These are phyloP conservation scores for Intellagama lesueurii DNA, from an alignment of 2,797 vertebrate genomes.

Conservation along the genomic window DNA sequence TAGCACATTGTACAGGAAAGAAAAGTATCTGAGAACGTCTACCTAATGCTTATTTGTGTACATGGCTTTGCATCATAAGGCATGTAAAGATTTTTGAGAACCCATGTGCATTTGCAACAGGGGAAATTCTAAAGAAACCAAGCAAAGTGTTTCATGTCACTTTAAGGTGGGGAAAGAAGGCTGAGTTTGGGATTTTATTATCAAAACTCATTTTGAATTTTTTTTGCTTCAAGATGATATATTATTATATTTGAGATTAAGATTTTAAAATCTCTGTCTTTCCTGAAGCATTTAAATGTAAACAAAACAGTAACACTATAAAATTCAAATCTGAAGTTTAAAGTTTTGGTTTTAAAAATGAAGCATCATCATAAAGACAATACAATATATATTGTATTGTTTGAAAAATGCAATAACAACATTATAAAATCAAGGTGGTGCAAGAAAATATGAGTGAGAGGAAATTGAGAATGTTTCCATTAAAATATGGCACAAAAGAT, in stretches of 20 bases:
- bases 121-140: neutral
- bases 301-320: neutral
- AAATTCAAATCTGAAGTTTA: neutral
- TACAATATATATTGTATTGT: neutral
- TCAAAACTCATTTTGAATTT: too few relatives aligned
- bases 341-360: neutral
- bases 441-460: too few relatives aligned
- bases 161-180: neutral
- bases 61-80: neutral
- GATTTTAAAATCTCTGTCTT: too few relatives aligned
- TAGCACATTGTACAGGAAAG: neutral
- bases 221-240: too few relatives aligned
- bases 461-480: neutral
- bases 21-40: neutral
- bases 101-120: accelerated
- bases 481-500: neutral
- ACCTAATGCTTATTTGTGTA: neutral
- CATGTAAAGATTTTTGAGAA: neutral
- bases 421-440: neutral
- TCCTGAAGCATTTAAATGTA: too few relatives aligned
- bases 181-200: too few relatives aligned
- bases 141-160: neutral
- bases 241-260: too few relatives aligned
- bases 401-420: too few relatives aligned
- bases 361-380: too few relatives aligned